Conservation (phyloP, 2,888 invertebrate genomes). For the Acanthoscelides obtectus region DNA sequence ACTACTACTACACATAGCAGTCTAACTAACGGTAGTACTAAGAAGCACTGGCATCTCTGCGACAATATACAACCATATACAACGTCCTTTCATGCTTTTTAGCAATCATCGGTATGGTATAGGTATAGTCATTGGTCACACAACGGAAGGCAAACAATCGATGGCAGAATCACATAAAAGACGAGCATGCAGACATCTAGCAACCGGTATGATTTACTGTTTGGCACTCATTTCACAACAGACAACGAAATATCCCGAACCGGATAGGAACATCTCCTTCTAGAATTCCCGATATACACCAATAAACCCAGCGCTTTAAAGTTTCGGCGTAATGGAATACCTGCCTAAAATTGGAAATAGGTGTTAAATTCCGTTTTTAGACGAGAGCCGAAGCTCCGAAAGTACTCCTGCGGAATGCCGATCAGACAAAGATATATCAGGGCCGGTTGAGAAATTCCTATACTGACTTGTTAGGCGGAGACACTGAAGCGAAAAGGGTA, state of each 20-base stretch:
- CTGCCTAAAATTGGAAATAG: slow-evolving; percentile 2
- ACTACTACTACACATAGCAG: no score
- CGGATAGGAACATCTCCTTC: not conserved
- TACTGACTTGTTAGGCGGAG: not conserved
- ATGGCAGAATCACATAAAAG: no score
- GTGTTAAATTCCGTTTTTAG: slow-evolving; percentile 2
- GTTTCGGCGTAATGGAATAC: slow-evolving; percentile 1
- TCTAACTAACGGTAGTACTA: no score
- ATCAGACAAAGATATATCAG: not conserved
- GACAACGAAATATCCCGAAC: not conserved
- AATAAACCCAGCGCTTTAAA: not conserved
- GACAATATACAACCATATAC: no score
- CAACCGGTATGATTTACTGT: no score
- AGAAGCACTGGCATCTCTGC: no score
- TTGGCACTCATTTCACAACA: no score
- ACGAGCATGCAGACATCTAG: no score
- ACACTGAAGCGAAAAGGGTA: not conserved
- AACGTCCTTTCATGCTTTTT: no score
- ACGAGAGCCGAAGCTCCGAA: not conserved
- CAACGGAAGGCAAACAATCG: no score
- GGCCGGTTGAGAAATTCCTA: not conserved
- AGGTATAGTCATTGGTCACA: no score
- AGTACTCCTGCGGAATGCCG: not conserved
- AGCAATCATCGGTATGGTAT: no score
- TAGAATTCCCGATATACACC: not conserved